phyloP scores from a whole-genome alignment of 37 sponge, comb jelly and placozoan genomes.

The Beroe forskalii region DNA sequence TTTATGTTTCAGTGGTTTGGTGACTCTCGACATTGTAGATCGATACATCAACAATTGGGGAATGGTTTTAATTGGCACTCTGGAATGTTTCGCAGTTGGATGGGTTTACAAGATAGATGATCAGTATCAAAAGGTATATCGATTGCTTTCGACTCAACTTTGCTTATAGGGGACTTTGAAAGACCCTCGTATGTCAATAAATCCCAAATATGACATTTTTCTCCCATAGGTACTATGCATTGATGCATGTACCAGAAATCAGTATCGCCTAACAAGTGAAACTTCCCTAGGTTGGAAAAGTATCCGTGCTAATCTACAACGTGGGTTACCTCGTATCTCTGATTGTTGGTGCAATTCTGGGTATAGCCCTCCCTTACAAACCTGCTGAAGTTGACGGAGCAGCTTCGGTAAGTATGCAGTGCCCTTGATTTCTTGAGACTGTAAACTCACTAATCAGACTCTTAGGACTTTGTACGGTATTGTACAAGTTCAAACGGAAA shows the following conservation, averaged over 20 bases:
- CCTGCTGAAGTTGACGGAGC: not conserved
- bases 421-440: no score
- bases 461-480: no score
- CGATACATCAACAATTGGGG: slow-evolving; percentile 56
- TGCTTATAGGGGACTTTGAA: no score
- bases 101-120: slow-evolving; percentile 58
- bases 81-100: slow-evolving; percentile 58
- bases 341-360: slow-evolving; percentile 19
- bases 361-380: not conserved
- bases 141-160: not conserved
- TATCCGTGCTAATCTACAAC: slow-evolving; percentile 29
- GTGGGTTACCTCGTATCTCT: slow-evolving; percentile 6
- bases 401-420: not conserved
- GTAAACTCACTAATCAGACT: no score
- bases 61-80: slow-evolving; percentile 44
- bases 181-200: no score
- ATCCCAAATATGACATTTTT: no score
- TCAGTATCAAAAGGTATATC: slow-evolving; percentile 26
- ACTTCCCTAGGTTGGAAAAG: slow-evolving; percentile 28
- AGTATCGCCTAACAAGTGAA: no score
- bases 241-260: no score
- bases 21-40: slow-evolving; percentile 13
- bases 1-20: slow-evolving; percentile 45
- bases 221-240: no score
- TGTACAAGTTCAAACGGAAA: no score